Evolutionary conservation across 2,113 vertebrate species (phyloP).

Genomic region (Propithecus coquereli): DNA sequence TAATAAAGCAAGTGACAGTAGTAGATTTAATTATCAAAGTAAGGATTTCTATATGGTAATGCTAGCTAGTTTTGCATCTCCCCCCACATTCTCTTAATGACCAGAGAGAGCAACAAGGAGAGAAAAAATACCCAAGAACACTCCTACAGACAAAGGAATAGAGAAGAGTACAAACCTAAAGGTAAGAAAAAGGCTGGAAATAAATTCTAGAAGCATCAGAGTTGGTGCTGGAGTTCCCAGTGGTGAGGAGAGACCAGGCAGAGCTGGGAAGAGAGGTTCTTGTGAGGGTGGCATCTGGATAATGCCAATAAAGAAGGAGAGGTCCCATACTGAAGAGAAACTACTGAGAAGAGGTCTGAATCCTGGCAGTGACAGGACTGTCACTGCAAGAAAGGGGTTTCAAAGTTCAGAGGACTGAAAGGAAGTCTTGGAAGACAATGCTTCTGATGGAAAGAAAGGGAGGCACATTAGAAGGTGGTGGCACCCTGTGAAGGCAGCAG

Average conservation of each 20-base stretch:
- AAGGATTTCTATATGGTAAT: background rate
- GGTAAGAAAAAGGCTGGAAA: background rate
- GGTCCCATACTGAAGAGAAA: background rate
- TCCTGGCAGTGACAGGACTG: background rate
- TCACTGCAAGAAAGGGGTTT: background rate
- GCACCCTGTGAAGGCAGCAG: background rate
- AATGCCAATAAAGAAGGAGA: background rate
- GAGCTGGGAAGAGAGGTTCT: background rate
- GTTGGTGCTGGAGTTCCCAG: background rate
- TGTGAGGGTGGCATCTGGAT: background rate
- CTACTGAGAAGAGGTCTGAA: background rate
- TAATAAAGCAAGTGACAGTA: background rate
- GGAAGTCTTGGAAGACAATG: background rate
- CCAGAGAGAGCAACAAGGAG: background rate
- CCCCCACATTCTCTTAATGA: background rate
- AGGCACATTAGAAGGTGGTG: background rate
- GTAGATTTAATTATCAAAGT: background rate
- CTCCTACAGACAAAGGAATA: background rate
- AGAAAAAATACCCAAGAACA: background rate
- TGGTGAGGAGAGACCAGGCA: background rate
- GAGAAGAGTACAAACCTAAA: background rate
- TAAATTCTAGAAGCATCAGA: background rate
- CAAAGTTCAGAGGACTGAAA: background rate
- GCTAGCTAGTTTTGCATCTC: background rate
- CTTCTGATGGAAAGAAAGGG: background rate